Evolutionary conservation across 1,140 invertebrate genomes (phyloP).

Genomic region (Hylaeus anthracinus): DNA sequence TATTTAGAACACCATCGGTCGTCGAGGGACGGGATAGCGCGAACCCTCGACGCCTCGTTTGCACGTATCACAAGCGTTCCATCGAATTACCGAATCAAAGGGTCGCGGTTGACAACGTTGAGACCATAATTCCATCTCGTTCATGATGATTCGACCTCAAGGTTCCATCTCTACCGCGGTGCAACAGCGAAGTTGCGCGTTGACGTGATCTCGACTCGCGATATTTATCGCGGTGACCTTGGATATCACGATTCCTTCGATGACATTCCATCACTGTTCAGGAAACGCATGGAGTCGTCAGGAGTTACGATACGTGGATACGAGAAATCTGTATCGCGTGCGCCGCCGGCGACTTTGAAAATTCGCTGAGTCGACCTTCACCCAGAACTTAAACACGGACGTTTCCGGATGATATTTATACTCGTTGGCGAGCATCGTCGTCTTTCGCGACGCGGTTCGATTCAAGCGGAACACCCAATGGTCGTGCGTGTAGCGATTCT

Average conservation of each 20-base stretch:
- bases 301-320: too few species aligned
- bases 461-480: background rate
- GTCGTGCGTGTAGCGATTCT: background rate
- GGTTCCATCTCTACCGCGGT: too few species aligned
- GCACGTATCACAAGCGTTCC: background rate
- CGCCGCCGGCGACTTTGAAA: background rate
- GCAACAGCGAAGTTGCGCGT: too few species aligned
- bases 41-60: background rate
- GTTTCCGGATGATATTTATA: conserved; percentile 45
- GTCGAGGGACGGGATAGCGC: too few species aligned
- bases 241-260: too few species aligned
- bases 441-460: background rate
- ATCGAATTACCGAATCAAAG: background rate
- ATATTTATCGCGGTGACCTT: too few species aligned
- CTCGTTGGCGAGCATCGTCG: conserved; percentile 12
- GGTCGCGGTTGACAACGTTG: background rate
- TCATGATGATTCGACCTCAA: background rate
- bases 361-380: conserved; percentile 41
- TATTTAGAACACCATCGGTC: too few species aligned
- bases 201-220: too few species aligned
- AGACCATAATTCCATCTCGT: background rate
- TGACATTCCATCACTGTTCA: too few species aligned
- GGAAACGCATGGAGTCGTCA: too few species aligned
- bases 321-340: too few species aligned
- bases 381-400: conserved; percentile 49